Percentiles rank a stretch among this genome's conserved stretches.
Conservation (phyloP, 2,797 vertebrate species). For the Melopsittacus undulatus region DNA sequence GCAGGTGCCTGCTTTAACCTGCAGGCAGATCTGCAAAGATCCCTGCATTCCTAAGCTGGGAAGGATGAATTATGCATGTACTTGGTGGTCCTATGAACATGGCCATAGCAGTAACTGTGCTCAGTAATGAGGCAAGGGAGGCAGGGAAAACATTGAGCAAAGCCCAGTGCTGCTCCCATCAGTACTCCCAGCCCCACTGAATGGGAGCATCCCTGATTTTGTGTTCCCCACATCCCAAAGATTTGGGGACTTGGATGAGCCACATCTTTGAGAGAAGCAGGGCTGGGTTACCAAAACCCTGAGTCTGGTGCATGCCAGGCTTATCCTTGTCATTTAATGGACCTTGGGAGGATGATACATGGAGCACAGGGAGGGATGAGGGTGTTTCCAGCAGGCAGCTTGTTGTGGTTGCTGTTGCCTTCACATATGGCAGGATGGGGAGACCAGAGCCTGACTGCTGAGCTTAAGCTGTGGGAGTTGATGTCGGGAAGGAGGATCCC, state of each 20-base stretch:
- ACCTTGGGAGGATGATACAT: fast-evolving
- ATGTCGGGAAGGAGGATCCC: background rate
- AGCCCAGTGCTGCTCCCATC: fast-evolving
- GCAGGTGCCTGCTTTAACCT: background rate
- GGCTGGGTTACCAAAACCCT: background rate
- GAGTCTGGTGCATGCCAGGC: background rate
- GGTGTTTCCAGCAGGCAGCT: fast-evolving
- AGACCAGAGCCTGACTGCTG: background rate
- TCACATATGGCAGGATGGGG: background rate
- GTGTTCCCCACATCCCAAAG: background rate
- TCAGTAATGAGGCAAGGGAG: background rate
- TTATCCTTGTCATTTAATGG: background rate
- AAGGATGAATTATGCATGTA: background rate
- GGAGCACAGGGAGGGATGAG: fast-evolving
- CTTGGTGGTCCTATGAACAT: background rate
- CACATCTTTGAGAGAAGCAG: background rate
- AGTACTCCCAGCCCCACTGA: fast-evolving
- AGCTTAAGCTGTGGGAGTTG: background rate
- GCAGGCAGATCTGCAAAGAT: background rate
- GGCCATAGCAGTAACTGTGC: background rate
- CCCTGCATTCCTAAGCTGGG: background rate
- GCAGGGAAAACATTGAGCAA: background rate
- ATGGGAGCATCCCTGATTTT: fast-evolving
- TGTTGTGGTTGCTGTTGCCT: background rate
- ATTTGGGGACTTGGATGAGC: background rate